Evolutionary conservation across 2,797 vertebrate species (phyloP), one percentile per base, ranked within the genome.

Genomic region (Peromyscus melanophrys): DNA sequence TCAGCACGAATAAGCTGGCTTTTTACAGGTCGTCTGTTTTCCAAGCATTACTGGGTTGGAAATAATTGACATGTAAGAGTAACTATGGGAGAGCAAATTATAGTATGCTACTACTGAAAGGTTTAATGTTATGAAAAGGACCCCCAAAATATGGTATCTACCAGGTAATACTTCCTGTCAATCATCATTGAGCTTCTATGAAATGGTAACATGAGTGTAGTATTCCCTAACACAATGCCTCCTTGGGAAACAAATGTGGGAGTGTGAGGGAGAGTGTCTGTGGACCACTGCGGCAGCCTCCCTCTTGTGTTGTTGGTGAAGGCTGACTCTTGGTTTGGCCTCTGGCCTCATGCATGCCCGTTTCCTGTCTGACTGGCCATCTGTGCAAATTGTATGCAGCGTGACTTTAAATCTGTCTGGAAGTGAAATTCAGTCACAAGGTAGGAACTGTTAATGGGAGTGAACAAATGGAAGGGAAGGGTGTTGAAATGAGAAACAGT

Each of bases 361-460:
- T 83, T 95, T 77, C 71, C 90, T 91, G 80, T 94, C 84, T 97
- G 94, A 94, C 96, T 92, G 97, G 59, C 96, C 93, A 97, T 98
- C 96, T 98, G 97, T 96, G 97, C 94, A 97, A 98, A 98, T 96
- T 69, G 65, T 84, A 97, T 98, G 97, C 97, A 94, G 89, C 83
- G 97, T 97, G 95, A 98, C 97, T 97, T 98, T 96, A 97, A 97
- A 97, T 97, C 85, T 96, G 92, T 92, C 91, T 97, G 97, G 97
- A 98, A 98, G 98, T 95, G 86, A 98, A 98, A 98, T 98, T 98
- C 95, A 96, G 85, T 98, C 98, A 78, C 65, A 97, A 98, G 95
- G 55, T 97, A 98, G 98, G 98, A 98, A 94, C 93, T 98, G 97
- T 88, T 98, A 98, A 97, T 96, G 95, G 96, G 97, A 97, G n/a